These are phyloP conservation scores for Cavia porcellus DNA, from an alignment of 2,113 vertebrate species.

Conservation along the genomic window DNA sequence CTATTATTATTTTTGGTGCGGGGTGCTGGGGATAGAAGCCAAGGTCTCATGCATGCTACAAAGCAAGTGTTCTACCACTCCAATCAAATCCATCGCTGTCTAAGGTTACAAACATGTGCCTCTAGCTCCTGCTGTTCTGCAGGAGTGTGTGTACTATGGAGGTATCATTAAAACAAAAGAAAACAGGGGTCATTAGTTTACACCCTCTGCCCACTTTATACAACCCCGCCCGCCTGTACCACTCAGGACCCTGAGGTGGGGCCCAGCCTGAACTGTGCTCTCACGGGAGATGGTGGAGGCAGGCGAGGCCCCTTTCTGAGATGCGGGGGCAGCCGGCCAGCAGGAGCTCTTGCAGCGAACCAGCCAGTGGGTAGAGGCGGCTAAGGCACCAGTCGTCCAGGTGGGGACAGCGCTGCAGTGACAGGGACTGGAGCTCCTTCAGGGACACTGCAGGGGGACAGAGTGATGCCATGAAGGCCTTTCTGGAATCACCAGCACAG, in stretches of 20 bases:
- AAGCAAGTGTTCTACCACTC: neutral
- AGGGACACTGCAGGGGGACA: constrained; percentile 65
- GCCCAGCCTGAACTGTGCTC: neutral
- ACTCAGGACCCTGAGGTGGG: neutral
- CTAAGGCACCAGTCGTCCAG: constrained; percentile 93
- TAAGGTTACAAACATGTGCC: neutral
- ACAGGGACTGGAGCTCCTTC: constrained; percentile 85
- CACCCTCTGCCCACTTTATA: no score
- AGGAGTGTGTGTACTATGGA: neutral
- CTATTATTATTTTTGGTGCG: neutral
- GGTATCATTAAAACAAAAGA: neutral
- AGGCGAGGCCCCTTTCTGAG: constrained; percentile 90
- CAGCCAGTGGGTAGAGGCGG: constrained; percentile 87
- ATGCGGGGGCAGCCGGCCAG: constrained; percentile 91
- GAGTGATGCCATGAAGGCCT: neutral
- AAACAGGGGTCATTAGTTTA: neutral
- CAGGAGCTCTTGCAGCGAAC: constrained; percentile 89
- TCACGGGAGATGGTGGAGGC: constrained; percentile 92
- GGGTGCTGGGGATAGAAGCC: neutral
- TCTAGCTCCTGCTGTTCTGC: neutral
- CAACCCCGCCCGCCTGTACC: neutral
- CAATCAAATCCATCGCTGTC: neutral
- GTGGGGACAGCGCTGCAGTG: constrained; percentile 88
- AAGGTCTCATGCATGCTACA: neutral
- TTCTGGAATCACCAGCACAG: neutral